Percentiles rank a stretch among this genome's conserved stretches.
phyloP scores from a whole-genome alignment of 35 echinoderm and acorn worm genomes.

The Heliocidaris erythrogramma region DNA sequence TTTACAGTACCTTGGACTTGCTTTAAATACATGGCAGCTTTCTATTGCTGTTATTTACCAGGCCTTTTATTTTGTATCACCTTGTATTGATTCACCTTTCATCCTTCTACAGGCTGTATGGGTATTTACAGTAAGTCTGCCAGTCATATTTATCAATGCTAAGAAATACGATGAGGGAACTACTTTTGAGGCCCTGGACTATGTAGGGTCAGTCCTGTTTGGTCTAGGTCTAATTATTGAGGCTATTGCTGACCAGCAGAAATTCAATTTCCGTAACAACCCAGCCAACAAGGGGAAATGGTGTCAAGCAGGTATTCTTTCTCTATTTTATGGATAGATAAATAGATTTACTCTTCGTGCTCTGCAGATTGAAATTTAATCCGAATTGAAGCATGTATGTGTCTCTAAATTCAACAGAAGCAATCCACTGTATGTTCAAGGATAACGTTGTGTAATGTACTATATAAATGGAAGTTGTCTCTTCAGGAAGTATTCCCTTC shows the following conservation, averaged over 20 bases:
- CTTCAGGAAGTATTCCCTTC: neutral
- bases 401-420: no score
- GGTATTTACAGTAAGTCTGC: slow-evolving; percentile 87
- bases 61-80: no score
- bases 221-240: slow-evolving; percentile 73
- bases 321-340: neutral
- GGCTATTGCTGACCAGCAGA: slow-evolving; percentile 81
- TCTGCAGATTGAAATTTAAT: no score
- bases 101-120: slow-evolving; percentile 68
- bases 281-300: slow-evolving; percentile 86
- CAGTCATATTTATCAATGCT: slow-evolving; percentile 86
- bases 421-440: no score
- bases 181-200: slow-evolving; percentile 62
- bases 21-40: no score
- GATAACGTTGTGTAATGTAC: neutral
- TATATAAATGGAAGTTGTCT: neutral
- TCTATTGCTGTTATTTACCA: no score
- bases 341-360: no score
- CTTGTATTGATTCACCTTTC: neutral
- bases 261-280: slow-evolving; percentile 88
- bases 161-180: slow-evolving; percentile 1
- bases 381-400: no score
- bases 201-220: slow-evolving; percentile 74
- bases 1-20: no score
- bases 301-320: slow-evolving; percentile 70